Percentiles rank a stretch among this genome's conserved stretches.
phyloP scores from a whole-genome alignment of 1,140 invertebrate genomes.

The Zaprionus tsacasi region DNA sequence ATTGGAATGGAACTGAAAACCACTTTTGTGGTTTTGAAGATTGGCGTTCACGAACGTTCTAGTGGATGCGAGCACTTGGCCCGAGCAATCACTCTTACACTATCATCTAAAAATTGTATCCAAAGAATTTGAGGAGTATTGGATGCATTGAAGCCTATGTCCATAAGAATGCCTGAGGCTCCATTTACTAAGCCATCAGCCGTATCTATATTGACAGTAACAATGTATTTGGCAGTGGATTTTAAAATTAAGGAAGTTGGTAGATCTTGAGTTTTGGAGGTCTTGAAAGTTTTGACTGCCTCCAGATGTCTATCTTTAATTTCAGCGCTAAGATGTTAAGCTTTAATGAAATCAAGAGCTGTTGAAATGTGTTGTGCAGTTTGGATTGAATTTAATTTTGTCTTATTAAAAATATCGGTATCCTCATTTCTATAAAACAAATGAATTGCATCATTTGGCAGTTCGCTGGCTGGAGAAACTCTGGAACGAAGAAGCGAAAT shows the following conservation, averaged over 20 bases:
- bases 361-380: neutral
- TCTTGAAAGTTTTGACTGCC: slow-evolving; percentile 5
- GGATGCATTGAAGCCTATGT: no score
- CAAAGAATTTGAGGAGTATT: no score
- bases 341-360: no score
- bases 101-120: no score
- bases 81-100: no score
- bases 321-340: neutral
- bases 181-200: neutral
- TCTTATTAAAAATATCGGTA: neutral
- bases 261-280: slow-evolving; percentile 5
- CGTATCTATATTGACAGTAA: neutral
- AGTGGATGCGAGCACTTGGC: no score
- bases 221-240: slow-evolving; percentile 2
- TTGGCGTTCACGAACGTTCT: no score
- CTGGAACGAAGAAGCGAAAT: neutral
- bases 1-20: no score
- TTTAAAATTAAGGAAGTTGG: neutral
- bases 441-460: neutral
- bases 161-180: no score
- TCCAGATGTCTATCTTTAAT: neutral
- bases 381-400: slow-evolving; percentile 1
- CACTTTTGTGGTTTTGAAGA: no score
- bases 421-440: slow-evolving; percentile 10
- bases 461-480: neutral